phyloP scores from a whole-genome alignment of 2,888 invertebrate genomes.

The Drosophila picticornis region DNA sequence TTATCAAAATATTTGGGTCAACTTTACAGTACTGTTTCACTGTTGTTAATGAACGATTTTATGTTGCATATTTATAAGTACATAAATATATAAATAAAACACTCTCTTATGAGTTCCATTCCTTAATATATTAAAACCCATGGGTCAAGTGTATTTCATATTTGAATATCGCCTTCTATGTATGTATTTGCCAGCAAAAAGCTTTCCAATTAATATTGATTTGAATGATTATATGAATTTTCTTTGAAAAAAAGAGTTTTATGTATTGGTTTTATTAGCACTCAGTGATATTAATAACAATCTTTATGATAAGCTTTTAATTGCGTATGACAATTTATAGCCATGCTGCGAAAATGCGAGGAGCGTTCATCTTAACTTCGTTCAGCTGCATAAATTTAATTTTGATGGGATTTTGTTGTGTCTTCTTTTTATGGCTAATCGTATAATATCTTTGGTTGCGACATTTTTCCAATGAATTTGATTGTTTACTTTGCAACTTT shows the following conservation, averaged over 20 bases:
- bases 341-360: conserved; percentile 1
- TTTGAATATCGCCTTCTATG: neutral
- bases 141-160: too few species aligned
- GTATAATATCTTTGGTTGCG: conserved; percentile 39
- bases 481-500: conserved; percentile 65
- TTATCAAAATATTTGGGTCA: neutral
- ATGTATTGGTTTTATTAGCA: neutral
- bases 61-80: neutral
- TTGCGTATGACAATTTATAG: neutral
- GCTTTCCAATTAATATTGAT: neutral
- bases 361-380: neutral
- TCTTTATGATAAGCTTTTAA: neutral
- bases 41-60: neutral
- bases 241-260: neutral
- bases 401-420: conserved; percentile 36
- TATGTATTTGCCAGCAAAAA: neutral
- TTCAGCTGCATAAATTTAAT: conserved; percentile 50
- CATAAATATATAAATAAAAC: neutral
- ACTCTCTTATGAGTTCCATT: too few species aligned
- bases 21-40: neutral
- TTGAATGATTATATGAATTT: neutral
- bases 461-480: conserved; percentile 69
- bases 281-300: neutral
- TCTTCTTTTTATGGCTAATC: conserved; percentile 50
- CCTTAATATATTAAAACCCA: neutral